A percentile compares a stretch with the other conserved stretches of the same genome.
phyloP scores from a whole-genome alignment of 1,140 invertebrate species.

The Pogonus chalceus region DNA sequence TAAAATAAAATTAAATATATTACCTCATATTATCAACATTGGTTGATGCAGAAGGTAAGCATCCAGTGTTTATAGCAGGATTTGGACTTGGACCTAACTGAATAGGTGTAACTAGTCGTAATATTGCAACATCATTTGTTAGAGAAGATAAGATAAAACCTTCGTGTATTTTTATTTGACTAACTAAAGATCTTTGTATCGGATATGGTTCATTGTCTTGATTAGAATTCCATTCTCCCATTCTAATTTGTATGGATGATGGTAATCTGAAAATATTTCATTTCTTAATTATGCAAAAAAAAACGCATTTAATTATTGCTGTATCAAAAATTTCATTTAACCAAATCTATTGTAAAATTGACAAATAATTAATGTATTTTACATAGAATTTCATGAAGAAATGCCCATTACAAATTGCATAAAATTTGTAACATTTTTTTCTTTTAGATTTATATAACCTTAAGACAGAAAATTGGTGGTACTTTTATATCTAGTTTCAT shows the following conservation, averaged over 20 bases:
- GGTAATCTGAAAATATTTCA: background rate
- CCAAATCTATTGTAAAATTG: no score
- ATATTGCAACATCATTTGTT: constrained; percentile 2
- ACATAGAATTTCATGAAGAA: no score
- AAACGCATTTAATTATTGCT: no score
- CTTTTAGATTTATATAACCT: no score
- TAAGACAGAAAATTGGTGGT: no score
- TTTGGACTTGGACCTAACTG: constrained; percentile 42
- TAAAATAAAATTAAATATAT: no score
- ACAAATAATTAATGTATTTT: no score
- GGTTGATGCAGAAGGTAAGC: constrained; percentile 46
- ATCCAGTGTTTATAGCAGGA: constrained; percentile 61
- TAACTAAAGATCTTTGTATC: background rate
- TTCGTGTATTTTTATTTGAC: background rate
- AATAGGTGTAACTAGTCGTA: constrained; percentile 46
- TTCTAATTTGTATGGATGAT: background rate
- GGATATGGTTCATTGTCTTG: background rate
- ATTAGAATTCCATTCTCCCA: background rate
- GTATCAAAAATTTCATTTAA: background rate
- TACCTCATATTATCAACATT: constrained; percentile 49
- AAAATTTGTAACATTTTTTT: no score
- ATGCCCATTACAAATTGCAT: no score
- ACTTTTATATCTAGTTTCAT: no score
- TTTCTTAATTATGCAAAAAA: background rate
- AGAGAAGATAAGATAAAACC: background rate